These are phyloP conservation scores for Papio anubis DNA, from an alignment of 2,113 vertebrate species.

Conservation along the genomic window DNA sequence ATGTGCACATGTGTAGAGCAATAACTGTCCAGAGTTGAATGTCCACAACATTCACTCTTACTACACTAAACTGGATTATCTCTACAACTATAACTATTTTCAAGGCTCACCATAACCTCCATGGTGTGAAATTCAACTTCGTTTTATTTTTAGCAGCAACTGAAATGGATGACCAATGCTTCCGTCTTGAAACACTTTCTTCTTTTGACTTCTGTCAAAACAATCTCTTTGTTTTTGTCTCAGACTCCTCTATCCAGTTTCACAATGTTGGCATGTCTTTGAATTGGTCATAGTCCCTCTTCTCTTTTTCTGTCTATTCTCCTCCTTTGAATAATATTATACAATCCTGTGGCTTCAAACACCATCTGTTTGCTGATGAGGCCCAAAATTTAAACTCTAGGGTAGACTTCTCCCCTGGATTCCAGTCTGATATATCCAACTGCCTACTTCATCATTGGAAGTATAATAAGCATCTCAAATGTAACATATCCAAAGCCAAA, in stretches of 20 bases:
- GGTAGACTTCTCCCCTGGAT: not conserved
- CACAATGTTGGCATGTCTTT: not conserved
- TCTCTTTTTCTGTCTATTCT: not conserved
- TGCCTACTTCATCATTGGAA: not conserved
- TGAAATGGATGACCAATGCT: not conserved
- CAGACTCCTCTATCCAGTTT: not conserved
- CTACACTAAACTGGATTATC: not conserved
- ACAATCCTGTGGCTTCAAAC: not conserved
- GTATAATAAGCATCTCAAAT: not conserved
- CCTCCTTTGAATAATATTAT: not conserved
- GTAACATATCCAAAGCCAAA: not conserved
- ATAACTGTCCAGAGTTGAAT: not conserved
- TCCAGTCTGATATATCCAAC: not conserved
- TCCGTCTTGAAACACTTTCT: not conserved
- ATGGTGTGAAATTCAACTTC: not conserved
- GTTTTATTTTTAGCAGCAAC: not conserved
- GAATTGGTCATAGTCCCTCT: not conserved
- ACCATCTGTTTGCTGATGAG: not conserved
- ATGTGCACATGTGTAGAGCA: not conserved
- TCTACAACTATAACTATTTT: not conserved
- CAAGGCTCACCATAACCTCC: not conserved
- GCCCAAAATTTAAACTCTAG: not conserved
- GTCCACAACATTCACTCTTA: not conserved
- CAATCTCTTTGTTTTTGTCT: not conserved
- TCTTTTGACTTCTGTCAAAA: not conserved